Evolutionary conservation across 2,113 vertebrate genomes (phyloP), one percentile per base, ranked within the genome.

Genomic region (Toxotes chatareus): DNA sequence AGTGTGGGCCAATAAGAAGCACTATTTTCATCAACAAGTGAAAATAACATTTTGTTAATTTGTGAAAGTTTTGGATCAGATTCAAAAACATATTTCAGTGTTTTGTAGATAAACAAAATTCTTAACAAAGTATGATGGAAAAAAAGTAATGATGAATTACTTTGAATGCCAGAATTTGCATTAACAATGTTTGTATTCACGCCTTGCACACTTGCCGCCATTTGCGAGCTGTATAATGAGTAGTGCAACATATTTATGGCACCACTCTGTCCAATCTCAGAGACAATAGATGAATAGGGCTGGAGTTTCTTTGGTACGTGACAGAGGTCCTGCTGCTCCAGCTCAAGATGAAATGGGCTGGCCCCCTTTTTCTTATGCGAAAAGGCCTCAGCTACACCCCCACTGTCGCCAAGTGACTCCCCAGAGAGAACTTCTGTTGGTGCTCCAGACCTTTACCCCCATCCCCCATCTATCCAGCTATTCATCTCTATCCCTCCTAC

Each of bases 391-490:
- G 36, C 83, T 84, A 72, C 86, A 80, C 87, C 91, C 91, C 92
- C 92, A 88, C 86, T 84, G 86, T 79, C 80, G 47, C 85, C 84
- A 36, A 88, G 87, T 90, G 91, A 92, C 91, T 93, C 93, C 94
- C 94, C 88, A 85, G 94, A 83, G 94, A 94, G 92, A 93, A 91
- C 94, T 94, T 94, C 92, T 94, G 94, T 95, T 93, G 94, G 91
- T 84, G 90, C 91, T 88, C 80, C 84, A 80, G 89, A 90, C 89
- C 92, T 85, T 86, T 83, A 32, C 63, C 55, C 80, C 89, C 90
- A 79, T 66, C 91, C 90, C 89, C 86, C 89, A 73, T 75, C 80
- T 82, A 70, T 60, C 64, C 67, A 83, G 84, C 89, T 78, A 93
- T 93, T 93, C 92, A 91, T 90, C 90, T 64, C 64, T 32, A 75